Percentiles rank a stretch among this genome's conserved stretches.
These are phyloP conservation scores for Pseudotriccus pelzelni DNA, from an alignment of 2,797 vertebrate species.

Conservation along the genomic window DNA sequence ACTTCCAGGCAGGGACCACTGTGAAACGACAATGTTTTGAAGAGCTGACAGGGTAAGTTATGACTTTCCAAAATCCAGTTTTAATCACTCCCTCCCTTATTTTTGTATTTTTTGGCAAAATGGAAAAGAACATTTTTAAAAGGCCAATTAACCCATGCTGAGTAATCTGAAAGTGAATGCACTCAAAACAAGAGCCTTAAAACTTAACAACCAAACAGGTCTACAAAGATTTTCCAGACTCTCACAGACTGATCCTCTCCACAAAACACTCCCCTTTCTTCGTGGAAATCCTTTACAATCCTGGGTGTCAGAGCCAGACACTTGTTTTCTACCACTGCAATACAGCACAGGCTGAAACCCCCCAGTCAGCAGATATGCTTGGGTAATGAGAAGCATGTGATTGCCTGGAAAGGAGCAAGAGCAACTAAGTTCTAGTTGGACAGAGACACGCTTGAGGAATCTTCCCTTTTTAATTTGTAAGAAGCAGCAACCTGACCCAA, in stretches of 20 bases:
- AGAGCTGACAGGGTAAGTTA: slow-evolving; percentile 10
- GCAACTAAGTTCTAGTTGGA: background rate
- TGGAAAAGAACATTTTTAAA: slow-evolving; percentile 33
- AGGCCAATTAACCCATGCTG: background rate
- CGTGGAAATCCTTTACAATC: background rate
- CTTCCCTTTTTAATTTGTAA: background rate
- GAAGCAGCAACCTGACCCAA: background rate
- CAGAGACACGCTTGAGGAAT: background rate
- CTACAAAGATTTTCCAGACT: background rate
- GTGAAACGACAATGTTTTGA: slow-evolving; percentile 47
- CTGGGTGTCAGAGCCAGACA: background rate
- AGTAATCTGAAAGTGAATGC: slow-evolving; percentile 14
- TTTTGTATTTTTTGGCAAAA: slow-evolving; percentile 26
- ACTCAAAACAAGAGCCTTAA: slow-evolving; percentile 19
- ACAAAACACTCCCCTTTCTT: background rate
- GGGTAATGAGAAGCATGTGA: background rate
- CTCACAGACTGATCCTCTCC: background rate
- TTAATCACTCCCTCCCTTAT: slow-evolving; percentile 9
- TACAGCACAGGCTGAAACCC: background rate
- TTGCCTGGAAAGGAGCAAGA: background rate
- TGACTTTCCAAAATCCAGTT: slow-evolving; percentile 50
- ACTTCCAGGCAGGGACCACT: background rate
- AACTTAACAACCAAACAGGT: background rate
- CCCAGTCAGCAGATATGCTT: background rate
- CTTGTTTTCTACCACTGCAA: background rate